Conservation (phyloP, 2,113 vertebrate species). For the Pseudopodoces humilis region DNA sequence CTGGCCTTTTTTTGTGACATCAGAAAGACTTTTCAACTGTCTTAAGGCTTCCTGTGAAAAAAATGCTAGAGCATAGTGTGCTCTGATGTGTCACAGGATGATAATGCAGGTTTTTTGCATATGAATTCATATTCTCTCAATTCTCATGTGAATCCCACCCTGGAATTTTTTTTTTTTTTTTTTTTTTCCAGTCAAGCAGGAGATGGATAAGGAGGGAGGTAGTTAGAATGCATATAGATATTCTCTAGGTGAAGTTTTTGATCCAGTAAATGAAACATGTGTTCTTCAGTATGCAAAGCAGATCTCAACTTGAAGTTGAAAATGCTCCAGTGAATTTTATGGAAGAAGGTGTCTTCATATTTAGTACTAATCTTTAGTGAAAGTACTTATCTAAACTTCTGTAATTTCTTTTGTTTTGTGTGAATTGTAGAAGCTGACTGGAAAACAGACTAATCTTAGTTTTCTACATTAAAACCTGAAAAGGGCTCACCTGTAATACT, state of each 20-base stretch:
- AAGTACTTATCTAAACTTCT: background rate
- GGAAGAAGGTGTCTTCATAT: background rate
- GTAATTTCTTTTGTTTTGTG: background rate
- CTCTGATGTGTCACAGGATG: background rate
- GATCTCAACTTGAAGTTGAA: background rate
- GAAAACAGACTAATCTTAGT: background rate
- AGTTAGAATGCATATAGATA: background rate
- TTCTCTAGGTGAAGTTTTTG: background rate
- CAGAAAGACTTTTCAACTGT: background rate
- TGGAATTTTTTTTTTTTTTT: background rate
- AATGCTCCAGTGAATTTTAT: background rate
- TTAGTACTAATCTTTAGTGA: background rate
- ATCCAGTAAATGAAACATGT: background rate
- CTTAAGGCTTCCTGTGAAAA: background rate
- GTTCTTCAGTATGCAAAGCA: background rate
- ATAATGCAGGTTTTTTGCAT: background rate
- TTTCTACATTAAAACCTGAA: background rate
- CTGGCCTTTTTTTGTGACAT: background rate
- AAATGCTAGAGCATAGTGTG: background rate
- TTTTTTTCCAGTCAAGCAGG: background rate
- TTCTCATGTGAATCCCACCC: background rate
- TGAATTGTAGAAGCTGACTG: background rate
- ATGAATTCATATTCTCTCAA: background rate
- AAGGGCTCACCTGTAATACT: background rate
- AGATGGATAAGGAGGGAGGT: background rate